Evolutionary conservation across 1,140 invertebrate species (phyloP), one percentile per base, ranked within the genome.

Genomic region (Conopomorpha cramerella): DNA sequence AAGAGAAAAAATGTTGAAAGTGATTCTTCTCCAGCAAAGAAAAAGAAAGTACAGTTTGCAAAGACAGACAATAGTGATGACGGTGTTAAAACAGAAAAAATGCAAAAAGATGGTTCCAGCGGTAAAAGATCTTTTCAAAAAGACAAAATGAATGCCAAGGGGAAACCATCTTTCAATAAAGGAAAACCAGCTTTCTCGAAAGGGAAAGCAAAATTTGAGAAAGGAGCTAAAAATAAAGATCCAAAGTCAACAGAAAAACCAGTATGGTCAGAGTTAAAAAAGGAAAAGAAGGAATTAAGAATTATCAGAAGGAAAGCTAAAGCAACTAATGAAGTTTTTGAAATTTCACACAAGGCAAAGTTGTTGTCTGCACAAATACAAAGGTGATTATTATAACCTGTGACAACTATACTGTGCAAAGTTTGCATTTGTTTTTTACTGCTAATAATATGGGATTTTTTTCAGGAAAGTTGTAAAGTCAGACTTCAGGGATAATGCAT

Each of bases 341-440:
- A 91, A 39, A 67, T 90, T n/a, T 82, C 86, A 7, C 63, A 84
- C 8, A 80, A 86, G 60, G 87, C 87, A 0, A 93, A 93, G 53
- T 74, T 86, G 45, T 80, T 93, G 11, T 87, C 90, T 59, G 92
- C 94, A 62, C 86, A 88, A 40, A 76, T 92, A 16, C 82, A 89
- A 46, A 81, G 81, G 67, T 83, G 78, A 30, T 36, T 19, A 23
- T 35, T 26, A 58, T 38, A 36, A 16, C 34, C 30, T 33, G 88
- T 1, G 87, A 89, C 34, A 79, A 91, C 40, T 90, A 88, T 48
- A 86, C n/a, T n/a, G n/a, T n/a, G n/a, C n/a, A n/a, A n/a, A n/a
- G n/a, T n/a, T n/a, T n/a, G n/a, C n/a, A n/a, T n/a, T n/a, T n/a
- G n/a, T n/a, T n/a, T n/a, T n/a, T n/a, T n/a, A n/a, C n/a, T n/a